Conservation (phyloP, 1,140 invertebrate species). For the Dermatophagoides farinae region DNA sequence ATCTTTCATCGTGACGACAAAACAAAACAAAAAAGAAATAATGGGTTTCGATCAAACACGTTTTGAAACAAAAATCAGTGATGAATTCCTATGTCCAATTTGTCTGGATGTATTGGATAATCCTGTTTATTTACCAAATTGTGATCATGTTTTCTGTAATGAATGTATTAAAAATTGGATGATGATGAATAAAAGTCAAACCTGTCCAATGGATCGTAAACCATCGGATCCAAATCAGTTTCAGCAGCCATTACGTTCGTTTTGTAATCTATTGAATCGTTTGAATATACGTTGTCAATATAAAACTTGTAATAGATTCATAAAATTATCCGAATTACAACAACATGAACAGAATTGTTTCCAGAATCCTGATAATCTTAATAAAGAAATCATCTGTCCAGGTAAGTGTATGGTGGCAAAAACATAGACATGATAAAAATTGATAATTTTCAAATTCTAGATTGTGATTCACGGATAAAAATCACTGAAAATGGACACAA, state of each 20-base stretch:
- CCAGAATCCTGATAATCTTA: neutral
- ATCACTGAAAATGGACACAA: neutral
- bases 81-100: constrained; percentile 6
- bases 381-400: neutral
- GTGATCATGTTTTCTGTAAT: constrained; percentile 2
- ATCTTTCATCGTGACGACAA: neutral
- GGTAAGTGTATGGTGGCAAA: neutral
- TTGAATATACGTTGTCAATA: neutral
- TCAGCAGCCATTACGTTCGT: neutral
- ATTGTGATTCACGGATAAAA: neutral
- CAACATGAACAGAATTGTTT: neutral
- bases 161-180: constrained; percentile 1
- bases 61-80: neutral
- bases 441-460: too few relatives aligned
- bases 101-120: neutral
- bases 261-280: neutral
- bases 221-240: neutral
- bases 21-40: neutral
- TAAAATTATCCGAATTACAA: neutral
- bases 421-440: neutral
- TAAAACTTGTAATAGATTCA: neutral
- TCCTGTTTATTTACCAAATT: neutral
- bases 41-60: constrained; percentile 10
- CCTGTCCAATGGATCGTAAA: constrained; percentile 1
- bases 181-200: neutral